Evolutionary conservation across 1,140 invertebrate genomes (phyloP).

Genomic region (Drosophila insularis): DNA sequence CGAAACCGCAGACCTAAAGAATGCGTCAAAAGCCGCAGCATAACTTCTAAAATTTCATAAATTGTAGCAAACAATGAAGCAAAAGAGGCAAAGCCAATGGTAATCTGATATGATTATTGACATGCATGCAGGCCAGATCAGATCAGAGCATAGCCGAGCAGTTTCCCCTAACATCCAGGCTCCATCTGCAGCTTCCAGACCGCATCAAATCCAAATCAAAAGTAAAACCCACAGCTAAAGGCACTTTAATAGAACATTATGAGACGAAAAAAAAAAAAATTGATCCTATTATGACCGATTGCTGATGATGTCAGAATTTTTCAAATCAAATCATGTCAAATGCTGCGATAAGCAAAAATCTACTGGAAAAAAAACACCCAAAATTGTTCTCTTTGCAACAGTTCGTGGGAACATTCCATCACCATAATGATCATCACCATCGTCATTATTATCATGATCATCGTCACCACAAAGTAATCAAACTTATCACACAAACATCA

Average conservation of each 20-base stretch:
- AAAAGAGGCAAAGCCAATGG: constrained; percentile 67
- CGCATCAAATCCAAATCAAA: constrained; percentile 58
- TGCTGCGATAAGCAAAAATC: constrained; percentile 73
- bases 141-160: neutral
- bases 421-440: constrained; percentile 20
- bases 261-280: constrained; percentile 58
- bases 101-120: constrained; percentile 82
- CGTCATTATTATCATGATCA: neutral
- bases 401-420: constrained; percentile 68
- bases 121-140: constrained; percentile 64
- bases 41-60: constrained; percentile 81
- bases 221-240: constrained; percentile 64
- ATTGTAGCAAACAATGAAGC: constrained; percentile 77
- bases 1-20: constrained; percentile 57
- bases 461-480: constrained; percentile 58
- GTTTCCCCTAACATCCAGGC: neutral
- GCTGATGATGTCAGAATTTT: constrained; percentile 66
- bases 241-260: constrained; percentile 77
- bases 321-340: constrained; percentile 80
- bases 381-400: constrained; percentile 24
- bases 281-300: constrained; percentile 72
- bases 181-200: constrained; percentile 5
- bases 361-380: constrained; percentile 15
- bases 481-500: constrained; percentile 79
- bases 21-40: constrained; percentile 80